phyloP scores from a whole-genome alignment of 2,888 invertebrate species.

The Augiades crinisus region DNA sequence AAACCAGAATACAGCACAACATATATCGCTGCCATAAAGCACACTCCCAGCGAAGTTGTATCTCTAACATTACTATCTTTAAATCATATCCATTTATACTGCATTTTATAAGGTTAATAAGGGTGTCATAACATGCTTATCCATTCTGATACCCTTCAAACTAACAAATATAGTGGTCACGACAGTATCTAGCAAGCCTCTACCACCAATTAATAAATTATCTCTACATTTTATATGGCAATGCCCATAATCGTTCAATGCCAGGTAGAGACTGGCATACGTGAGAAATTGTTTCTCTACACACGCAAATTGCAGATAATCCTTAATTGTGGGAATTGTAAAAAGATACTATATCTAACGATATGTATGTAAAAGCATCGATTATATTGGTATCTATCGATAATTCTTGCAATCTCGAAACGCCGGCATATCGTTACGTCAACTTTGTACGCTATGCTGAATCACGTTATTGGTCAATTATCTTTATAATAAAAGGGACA shows the following conservation, averaged over 20 bases:
- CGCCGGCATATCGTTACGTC: not conserved
- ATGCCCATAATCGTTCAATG: slow-evolving; percentile 20
- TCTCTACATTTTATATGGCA: slow-evolving; percentile 12
- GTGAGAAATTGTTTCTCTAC: slow-evolving; percentile 15
- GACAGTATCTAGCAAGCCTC: not conserved
- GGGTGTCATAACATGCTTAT: not conserved
- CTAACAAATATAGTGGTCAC: not conserved
- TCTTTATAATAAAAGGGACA: not conserved
- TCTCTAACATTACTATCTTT: too few species aligned
- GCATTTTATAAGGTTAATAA: not conserved
- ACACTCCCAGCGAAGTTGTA: too few species aligned
- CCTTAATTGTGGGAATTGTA: slow-evolving; percentile 19
- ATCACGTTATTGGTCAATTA: not conserved
- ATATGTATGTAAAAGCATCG: slow-evolving; percentile 17
- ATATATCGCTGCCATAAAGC: too few species aligned
- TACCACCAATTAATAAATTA: slow-evolving; percentile 11
- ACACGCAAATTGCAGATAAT: slow-evolving; percentile 16
- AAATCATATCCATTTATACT: too few species aligned
- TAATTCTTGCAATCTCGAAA: slow-evolving; percentile 8
- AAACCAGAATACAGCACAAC: too few species aligned
- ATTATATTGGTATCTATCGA: slow-evolving; percentile 13
- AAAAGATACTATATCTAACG: slow-evolving; percentile 24
- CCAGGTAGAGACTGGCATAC: slow-evolving; percentile 20
- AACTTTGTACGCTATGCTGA: not conserved
- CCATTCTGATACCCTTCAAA: not conserved